A percentile compares a stretch with the other conserved stretches of the same genome.
phyloP scores from a whole-genome alignment of 1,140 invertebrate species.

The Saccostrea echinata region DNA sequence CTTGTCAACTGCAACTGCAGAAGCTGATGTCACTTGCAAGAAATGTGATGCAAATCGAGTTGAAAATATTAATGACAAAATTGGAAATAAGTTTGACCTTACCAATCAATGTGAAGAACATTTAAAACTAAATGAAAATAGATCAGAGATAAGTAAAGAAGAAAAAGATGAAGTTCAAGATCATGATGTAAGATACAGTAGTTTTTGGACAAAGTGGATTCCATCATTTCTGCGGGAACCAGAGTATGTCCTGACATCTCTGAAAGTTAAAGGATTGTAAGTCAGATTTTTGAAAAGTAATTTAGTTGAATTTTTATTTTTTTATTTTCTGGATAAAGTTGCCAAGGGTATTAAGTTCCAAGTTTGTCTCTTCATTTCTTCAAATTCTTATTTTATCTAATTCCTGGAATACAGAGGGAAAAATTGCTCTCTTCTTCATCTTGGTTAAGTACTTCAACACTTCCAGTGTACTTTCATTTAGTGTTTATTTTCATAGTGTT shows the following conservation, averaged over 20 bases:
- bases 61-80: not conserved
- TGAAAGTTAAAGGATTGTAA: slow-evolving; percentile 4
- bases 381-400: too few relatives aligned
- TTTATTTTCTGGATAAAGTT: too few relatives aligned
- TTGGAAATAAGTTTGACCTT: not conserved
- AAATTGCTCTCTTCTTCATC: too few relatives aligned
- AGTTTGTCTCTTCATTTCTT: too few relatives aligned
- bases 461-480: too few relatives aligned
- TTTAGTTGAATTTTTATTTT: not conserved
- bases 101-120: not conserved
- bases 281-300: not conserved
- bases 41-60: not conserved
- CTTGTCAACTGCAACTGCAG: not conserved
- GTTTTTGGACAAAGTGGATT: slow-evolving; percentile 41
- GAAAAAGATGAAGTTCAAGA: not conserved
- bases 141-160: not conserved
- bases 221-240: slow-evolving; percentile 51
- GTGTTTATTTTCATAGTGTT: too few relatives aligned
- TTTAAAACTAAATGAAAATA: not conserved
- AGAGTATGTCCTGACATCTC: slow-evolving; percentile 46
- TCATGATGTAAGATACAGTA: not conserved
- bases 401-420: too few relatives aligned
- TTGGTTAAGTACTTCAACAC: too few relatives aligned
- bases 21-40: not conserved
- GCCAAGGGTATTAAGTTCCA: too few relatives aligned